These are phyloP conservation scores for Macrotis lagotis DNA, from an alignment of 2,113 vertebrate genomes.

Conservation along the genomic window DNA sequence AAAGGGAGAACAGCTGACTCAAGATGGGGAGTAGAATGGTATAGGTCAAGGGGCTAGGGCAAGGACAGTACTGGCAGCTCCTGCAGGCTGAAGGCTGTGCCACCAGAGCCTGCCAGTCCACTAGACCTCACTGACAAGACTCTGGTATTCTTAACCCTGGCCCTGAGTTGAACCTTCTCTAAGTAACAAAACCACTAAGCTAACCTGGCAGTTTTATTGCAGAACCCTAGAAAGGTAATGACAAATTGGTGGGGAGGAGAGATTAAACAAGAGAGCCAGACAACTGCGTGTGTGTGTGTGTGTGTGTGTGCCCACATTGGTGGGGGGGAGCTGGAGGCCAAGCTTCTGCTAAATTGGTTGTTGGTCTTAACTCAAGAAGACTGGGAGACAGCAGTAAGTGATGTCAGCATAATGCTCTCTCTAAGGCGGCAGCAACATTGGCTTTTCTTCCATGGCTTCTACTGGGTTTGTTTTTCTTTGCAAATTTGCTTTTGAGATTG, in stretches of 20 bases:
- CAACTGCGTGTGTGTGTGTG: not conserved
- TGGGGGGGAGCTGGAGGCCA: not conserved
- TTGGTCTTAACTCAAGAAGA: conserved; percentile 8
- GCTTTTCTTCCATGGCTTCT: not conserved
- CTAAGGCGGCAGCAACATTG: conserved; percentile 23
- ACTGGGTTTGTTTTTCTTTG: not conserved
- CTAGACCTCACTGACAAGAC: not conserved
- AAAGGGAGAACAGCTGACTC: too few relatives aligned
- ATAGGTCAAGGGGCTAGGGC: too few relatives aligned
- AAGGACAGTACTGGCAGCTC: too few relatives aligned
- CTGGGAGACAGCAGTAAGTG: not conserved
- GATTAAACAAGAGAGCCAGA: not conserved
- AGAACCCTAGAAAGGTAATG: not conserved
- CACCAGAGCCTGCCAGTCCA: not conserved
- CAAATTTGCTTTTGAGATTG: not conserved
- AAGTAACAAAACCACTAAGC: conserved; percentile 10
- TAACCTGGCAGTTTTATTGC: not conserved
- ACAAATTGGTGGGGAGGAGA: conserved; percentile 35
- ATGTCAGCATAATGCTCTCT: not conserved
- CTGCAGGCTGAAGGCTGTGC: not conserved
- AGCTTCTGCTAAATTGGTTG: not conserved
- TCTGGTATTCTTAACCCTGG: not conserved
- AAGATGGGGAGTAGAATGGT: too few relatives aligned
- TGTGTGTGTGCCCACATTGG: not conserved
- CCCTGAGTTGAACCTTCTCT: not conserved